A percentile compares a stretch with the other conserved stretches of the same genome.
Conservation (phyloP, 1,140 invertebrate species). For the Cotesia vestalis region DNA sequence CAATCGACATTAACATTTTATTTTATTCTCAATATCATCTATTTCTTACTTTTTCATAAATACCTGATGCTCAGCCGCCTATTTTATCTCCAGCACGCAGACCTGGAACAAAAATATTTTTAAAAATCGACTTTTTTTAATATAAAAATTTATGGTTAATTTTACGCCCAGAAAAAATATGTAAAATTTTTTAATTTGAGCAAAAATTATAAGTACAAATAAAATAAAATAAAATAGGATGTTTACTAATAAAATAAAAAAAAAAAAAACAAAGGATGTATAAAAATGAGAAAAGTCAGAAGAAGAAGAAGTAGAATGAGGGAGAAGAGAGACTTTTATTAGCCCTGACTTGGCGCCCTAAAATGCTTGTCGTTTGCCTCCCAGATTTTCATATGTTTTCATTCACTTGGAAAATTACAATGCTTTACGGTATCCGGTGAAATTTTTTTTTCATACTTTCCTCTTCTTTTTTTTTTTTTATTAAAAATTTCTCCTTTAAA, state of each 20-base stretch:
- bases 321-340: conserved; percentile 62
- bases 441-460: conserved; percentile 19
- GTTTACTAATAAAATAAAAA: conserved; percentile 13
- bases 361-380: conserved; percentile 63
- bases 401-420: conserved; percentile 66
- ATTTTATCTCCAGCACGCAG: no score
- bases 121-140: no score
- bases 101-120: no score
- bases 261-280: conserved; percentile 25
- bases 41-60: no score
- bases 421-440: conserved; percentile 40
- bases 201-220: neutral
- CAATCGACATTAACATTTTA: no score
- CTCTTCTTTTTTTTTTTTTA: neutral
- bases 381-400: conserved; percentile 67
- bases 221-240: conserved; percentile 5
- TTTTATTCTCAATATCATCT: no score
- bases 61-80: no score
- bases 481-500: neutral
- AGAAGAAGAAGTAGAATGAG: conserved; percentile 42
- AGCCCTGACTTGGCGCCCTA: conserved; percentile 62
- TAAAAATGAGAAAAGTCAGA: conserved; percentile 8
- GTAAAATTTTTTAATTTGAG: no score
- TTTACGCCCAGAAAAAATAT: no score
- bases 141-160: no score